Evolutionary conservation across 2,888 invertebrate genomes (phyloP).

Genomic region (Drosophila anomalata): DNA sequence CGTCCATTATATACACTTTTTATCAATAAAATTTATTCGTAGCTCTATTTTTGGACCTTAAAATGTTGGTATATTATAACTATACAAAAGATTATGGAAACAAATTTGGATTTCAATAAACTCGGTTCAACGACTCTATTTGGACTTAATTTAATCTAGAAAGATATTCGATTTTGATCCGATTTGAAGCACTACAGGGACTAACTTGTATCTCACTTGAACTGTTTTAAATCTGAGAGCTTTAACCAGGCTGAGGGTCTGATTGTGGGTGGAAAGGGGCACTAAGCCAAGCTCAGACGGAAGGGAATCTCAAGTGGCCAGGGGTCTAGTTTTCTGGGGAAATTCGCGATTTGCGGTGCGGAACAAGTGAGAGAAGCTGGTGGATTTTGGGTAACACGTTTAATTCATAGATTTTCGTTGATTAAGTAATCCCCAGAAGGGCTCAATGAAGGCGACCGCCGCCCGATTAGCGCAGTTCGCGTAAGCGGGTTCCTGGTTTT

Average conservation of each 20-base stretch:
- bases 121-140: not conserved
- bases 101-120: not conserved
- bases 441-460: conserved; percentile 60
- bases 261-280: conserved; percentile 30
- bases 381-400: conserved; percentile 65
- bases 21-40: too few species aligned
- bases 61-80: too few species aligned
- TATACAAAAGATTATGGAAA: too few species aligned
- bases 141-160: not conserved
- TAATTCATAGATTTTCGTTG: conserved; percentile 74
- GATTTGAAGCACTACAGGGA: conserved; percentile 17
- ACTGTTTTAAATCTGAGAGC: conserved; percentile 46
- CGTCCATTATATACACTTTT: too few species aligned
- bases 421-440: conserved; percentile 69
- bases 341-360: conserved; percentile 27
- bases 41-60: too few species aligned
- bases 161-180: not conserved
- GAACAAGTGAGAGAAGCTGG: conserved; percentile 45
- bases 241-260: conserved; percentile 10
- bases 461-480: conserved; percentile 69
- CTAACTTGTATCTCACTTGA: conserved; percentile 53
- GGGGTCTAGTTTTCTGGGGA: conserved; percentile 36
- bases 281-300: conserved; percentile 56
- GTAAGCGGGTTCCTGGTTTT: conserved; percentile 53
- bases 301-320: conserved; percentile 48